Evolutionary conservation across 2,888 invertebrate genomes (phyloP).

Genomic region (Hypomecis atomaria): DNA sequence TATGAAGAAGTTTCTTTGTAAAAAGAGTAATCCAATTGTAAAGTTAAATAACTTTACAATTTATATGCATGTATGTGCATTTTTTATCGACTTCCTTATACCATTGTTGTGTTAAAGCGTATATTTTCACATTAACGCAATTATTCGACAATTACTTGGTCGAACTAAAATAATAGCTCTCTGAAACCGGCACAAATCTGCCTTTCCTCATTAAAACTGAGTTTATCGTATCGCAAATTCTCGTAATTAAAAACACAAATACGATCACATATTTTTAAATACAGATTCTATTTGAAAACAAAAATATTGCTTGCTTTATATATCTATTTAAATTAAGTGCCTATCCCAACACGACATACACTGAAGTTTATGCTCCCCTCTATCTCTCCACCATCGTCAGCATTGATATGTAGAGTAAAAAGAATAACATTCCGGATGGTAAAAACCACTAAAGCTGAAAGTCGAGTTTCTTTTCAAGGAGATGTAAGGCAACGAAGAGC

Average conservation of each 20-base stretch:
- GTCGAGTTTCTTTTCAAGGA: slow-evolving; percentile 43
- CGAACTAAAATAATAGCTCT: slow-evolving; percentile 67
- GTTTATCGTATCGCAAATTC: slow-evolving; percentile 74
- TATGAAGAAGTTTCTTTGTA: slow-evolving; percentile 27
- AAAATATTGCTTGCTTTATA: neutral
- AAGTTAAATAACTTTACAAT: slow-evolving; percentile 49
- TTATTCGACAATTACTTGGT: slow-evolving; percentile 81
- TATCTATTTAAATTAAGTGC: neutral
- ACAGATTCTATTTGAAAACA: neutral
- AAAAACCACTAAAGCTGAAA: slow-evolving; percentile 52
- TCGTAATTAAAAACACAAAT: slow-evolving; percentile 58
- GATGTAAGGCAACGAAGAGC: slow-evolving; percentile 46
- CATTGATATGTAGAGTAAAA: slow-evolving; percentile 69
- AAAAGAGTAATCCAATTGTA: slow-evolving; percentile 30
- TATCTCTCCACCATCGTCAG: slow-evolving; percentile 58
- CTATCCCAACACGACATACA: neutral
- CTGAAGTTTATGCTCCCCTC: slow-evolving; percentile 52
- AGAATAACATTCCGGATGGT: slow-evolving; percentile 48
- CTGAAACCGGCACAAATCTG: slow-evolving; percentile 69
- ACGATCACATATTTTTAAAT: too few species aligned
- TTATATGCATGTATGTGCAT: slow-evolving; percentile 53
- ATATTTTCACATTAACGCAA: slow-evolving; percentile 82
- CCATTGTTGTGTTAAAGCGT: slow-evolving; percentile 81
- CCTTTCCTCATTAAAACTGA: slow-evolving; percentile 70
- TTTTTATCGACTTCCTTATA: slow-evolving; percentile 65